phyloP scores from a whole-genome alignment of 30 jellyfish, hydroid and myxozoan genomes.

The Hydractinia echinata region DNA sequence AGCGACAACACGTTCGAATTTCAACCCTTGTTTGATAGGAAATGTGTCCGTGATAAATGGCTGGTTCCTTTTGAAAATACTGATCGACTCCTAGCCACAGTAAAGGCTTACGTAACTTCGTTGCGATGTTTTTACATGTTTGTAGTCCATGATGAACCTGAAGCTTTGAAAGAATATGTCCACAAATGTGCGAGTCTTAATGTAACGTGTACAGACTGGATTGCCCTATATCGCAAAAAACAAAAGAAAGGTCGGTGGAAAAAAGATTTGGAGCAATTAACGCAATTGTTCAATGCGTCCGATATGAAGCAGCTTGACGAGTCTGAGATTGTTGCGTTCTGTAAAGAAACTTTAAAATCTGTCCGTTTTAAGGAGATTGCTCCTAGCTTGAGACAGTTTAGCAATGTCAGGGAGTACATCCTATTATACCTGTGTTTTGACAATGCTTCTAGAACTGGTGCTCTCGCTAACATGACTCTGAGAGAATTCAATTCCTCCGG shows the following conservation, averaged over 20 bases:
- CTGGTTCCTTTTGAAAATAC: neutral
- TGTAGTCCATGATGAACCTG: neutral
- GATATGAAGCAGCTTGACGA: neutral
- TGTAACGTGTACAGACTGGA: neutral
- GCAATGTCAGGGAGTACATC: constrained; percentile 17
- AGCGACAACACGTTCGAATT: constrained; percentile 10
- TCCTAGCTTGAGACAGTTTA: neutral
- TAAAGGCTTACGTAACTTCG: constrained; percentile 26
- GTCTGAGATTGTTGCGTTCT: neutral
- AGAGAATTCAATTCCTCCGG: neutral
- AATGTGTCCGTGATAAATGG: constrained; percentile 25
- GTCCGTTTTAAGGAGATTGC: too few species aligned
- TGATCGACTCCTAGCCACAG: constrained; percentile 34
- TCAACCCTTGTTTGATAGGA: constrained; percentile 16
- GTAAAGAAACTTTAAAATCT: neutral
- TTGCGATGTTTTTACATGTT: constrained; percentile 16
- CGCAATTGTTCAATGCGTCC: neutral
- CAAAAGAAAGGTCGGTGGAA: constrained; percentile 25
- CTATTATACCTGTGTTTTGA: constrained; percentile 7
- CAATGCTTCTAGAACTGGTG: constrained; percentile 34
- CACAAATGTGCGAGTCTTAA: neutral
- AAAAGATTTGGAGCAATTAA: constrained; percentile 2
- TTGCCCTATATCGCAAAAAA: constrained; percentile 12
- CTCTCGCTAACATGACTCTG: constrained; percentile 27
- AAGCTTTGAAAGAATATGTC: neutral